Conservation (phyloP, 2,113 vertebrate species). For the Oxyruncus cristatus region DNA sequence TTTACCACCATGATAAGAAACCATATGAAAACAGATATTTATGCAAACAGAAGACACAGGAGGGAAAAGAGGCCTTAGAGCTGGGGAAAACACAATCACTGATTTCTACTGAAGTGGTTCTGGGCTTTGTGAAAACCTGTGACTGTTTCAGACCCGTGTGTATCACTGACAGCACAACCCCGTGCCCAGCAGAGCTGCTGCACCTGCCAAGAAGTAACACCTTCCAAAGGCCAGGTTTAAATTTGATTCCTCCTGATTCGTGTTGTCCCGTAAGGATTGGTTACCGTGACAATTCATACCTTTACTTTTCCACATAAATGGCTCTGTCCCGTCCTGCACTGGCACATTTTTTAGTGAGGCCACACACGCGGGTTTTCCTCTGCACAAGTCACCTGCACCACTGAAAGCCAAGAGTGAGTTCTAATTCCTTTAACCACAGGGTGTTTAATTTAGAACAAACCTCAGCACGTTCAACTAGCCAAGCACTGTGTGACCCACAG, state of each 20-base stretch:
- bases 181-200: background rate
- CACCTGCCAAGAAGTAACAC: background rate
- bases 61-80: background rate
- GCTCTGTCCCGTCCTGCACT: accelerated
- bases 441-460: background rate
- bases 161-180: accelerated
- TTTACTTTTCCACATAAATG: accelerated
- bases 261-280: background rate
- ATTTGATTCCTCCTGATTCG: background rate
- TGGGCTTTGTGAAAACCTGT: background rate
- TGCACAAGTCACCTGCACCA: background rate
- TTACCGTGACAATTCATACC: accelerated
- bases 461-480: background rate
- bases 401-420: background rate
- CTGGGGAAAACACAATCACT: background rate
- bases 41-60: background rate
- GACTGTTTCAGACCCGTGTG: accelerated
- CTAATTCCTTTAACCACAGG: accelerated
- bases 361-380: accelerated
- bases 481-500: background rate
- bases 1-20: background rate
- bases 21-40: background rate
- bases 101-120: background rate
- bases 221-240: background rate
- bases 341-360: accelerated